Percentiles rank a stretch among this genome's conserved stretches.
Evolutionary conservation across 1,140 invertebrate species (phyloP).

Genomic region (Himalopsyche phryganea): DNA sequence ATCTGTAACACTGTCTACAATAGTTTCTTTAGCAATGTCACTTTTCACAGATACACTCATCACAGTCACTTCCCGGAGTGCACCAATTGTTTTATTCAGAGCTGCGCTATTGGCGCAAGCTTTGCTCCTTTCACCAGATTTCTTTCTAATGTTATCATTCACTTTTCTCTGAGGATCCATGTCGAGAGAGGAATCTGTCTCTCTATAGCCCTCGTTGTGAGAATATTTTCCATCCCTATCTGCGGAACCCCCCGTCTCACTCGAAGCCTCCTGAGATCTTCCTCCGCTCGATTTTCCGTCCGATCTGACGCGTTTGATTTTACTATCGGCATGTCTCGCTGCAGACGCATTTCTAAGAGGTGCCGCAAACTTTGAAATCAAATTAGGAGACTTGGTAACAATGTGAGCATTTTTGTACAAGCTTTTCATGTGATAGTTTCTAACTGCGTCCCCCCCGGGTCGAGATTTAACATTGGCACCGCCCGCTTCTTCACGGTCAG

Average conservation of each 20-base stretch:
- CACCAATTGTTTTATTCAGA: no score
- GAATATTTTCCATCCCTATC: conserved; percentile 51
- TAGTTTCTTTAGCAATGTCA: not conserved
- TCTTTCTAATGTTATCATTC: not conserved
- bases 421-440: conserved; percentile 48
- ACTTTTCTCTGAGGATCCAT: not conserved
- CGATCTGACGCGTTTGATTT: conserved; percentile 34
- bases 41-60: not conserved
- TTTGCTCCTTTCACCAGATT: conserved; percentile 9
- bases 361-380: conserved; percentile 37
- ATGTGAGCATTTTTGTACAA: conserved; percentile 50
- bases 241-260: conserved; percentile 42
- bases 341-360: conserved; percentile 7
- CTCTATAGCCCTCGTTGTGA: conserved; percentile 52
- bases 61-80: not conserved
- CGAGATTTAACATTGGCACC: conserved; percentile 1
- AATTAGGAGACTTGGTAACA: conserved; percentile 48
- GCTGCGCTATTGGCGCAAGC: not conserved
- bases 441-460: conserved; percentile 36
- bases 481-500: not conserved
- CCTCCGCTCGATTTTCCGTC: conserved; percentile 35
- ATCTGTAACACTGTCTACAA: not conserved
- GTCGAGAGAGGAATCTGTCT: conserved; percentile 30
- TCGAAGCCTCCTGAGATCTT: conserved; percentile 43
- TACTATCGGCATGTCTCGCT: not conserved